Percentiles rank a stretch among this genome's conserved stretches.
phyloP scores from a whole-genome alignment of 2,888 invertebrate genomes.

The Amphiduros pacificus region DNA sequence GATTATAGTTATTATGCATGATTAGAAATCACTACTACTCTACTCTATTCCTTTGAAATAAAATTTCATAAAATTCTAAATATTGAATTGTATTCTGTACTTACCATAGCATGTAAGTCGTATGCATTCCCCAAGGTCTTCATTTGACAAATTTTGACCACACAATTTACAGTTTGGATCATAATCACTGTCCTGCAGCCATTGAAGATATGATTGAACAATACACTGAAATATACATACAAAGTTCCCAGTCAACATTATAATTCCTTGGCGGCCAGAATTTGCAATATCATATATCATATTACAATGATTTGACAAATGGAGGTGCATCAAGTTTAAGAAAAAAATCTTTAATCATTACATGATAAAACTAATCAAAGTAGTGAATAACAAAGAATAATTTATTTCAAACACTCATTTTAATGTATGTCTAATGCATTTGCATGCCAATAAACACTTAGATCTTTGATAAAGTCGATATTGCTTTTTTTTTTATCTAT shows the following conservation, averaged over 20 bases:
- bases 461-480: too few species aligned
- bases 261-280: not conserved
- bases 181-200: slow-evolving; percentile 98
- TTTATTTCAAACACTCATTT: not conserved
- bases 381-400: too few species aligned
- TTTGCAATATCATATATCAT: not conserved
- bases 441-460: too few species aligned
- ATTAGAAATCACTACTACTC: too few species aligned
- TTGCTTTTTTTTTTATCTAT: too few species aligned
- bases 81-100: slow-evolving; percentile 49
- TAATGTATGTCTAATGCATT: too few species aligned
- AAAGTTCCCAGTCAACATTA: not conserved
- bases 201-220: slow-evolving; percentile 95
- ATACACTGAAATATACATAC: slow-evolving; percentile 74
- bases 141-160: slow-evolving; percentile 76
- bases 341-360: not conserved
- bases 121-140: slow-evolving; percentile 69
- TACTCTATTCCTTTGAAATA: too few species aligned
- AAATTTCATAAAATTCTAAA: not conserved
- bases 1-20: too few species aligned
- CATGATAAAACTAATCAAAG: not conserved
- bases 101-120: slow-evolving; percentile 92
- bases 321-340: not conserved
- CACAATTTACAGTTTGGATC: slow-evolving; percentile 92
- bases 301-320: not conserved